These are phyloP conservation scores for Xestia xanthographa DNA, from an alignment of 2,888 invertebrate species.

Conservation along the genomic window DNA sequence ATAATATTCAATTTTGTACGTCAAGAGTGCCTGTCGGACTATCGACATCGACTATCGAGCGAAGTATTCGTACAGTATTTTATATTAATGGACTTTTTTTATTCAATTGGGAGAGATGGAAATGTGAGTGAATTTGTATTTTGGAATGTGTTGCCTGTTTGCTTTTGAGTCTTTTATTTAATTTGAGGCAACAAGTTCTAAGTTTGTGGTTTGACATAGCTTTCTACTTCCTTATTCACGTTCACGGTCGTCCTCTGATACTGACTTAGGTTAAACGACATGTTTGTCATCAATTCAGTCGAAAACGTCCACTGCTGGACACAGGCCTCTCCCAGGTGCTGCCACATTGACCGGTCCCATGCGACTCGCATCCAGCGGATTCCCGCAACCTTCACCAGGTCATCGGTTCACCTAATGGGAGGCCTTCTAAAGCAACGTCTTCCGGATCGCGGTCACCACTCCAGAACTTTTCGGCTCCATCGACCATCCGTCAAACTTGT, in stretches of 20 bases:
- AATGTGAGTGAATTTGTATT: background rate
- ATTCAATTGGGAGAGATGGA: conserved; percentile 5
- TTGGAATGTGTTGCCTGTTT: background rate
- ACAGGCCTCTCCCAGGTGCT: no score
- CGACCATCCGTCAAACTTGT: no score
- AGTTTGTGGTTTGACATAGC: background rate
- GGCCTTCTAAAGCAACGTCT: no score
- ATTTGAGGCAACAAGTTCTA: background rate
- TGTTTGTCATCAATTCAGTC: background rate
- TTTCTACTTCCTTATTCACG: background rate
- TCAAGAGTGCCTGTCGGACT: conserved; percentile 56
- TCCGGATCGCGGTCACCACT: no score
- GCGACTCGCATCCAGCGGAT: no score
- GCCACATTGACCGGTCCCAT: no score
- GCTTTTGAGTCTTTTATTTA: background rate
- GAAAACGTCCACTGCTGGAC: no score
- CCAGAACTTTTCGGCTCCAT: no score
- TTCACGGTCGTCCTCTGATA: background rate
- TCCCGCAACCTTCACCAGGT: no score
- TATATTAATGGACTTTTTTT: conserved; percentile 47
- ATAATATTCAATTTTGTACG: conserved; percentile 84
- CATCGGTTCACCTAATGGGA: no score
- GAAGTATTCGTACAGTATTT: conserved; percentile 57
- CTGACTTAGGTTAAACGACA: background rate
- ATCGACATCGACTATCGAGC: conserved; percentile 62